These are phyloP conservation scores for Chesias legatella DNA, from an alignment of 2,888 invertebrate genomes.

Conservation along the genomic window DNA sequence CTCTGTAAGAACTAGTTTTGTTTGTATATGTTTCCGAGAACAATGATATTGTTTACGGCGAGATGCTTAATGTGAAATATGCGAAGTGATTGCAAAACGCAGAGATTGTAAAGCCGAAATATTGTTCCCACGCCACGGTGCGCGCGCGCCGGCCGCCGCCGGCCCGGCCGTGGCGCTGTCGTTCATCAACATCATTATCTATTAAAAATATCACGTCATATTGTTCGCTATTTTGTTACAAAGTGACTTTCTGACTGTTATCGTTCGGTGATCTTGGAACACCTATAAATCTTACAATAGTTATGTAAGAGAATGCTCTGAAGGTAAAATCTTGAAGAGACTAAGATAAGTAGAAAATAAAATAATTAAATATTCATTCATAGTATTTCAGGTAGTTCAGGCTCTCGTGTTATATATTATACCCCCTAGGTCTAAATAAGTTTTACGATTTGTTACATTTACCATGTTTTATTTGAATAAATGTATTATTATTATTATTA, in stretches of 20 bases:
- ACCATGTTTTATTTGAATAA: too few relatives aligned
- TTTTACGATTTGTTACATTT: too few relatives aligned
- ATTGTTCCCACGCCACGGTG: slow-evolving; percentile 78
- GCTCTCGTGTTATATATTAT: too few relatives aligned
- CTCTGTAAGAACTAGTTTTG: slow-evolving; percentile 20
- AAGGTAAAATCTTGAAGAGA: too few relatives aligned
- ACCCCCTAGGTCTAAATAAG: too few relatives aligned
- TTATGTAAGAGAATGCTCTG: slow-evolving; percentile 54
- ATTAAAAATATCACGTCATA: slow-evolving; percentile 79
- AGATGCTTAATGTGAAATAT: slow-evolving; percentile 44
- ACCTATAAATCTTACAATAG: slow-evolving; percentile 69
- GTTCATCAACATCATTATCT: slow-evolving; percentile 79
- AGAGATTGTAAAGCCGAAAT: slow-evolving; percentile 65
- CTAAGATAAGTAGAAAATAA: too few relatives aligned
- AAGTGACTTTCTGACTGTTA: slow-evolving; percentile 70
- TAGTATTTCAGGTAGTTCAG: too few relatives aligned
- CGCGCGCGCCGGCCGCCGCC: slow-evolving; percentile 49
- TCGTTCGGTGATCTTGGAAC: slow-evolving; percentile 63
- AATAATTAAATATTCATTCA: too few relatives aligned
- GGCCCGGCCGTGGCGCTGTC: slow-evolving; percentile 60
- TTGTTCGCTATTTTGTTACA: slow-evolving; percentile 75
- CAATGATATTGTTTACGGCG: slow-evolving; percentile 24
- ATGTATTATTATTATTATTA: too few relatives aligned
- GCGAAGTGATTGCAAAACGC: slow-evolving; percentile 66
- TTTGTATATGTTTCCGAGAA: slow-evolving; percentile 15